Base-by-base conservation (phyloP, 2,797 vertebrate genomes). In the Amblyraja radiata region DNA sequence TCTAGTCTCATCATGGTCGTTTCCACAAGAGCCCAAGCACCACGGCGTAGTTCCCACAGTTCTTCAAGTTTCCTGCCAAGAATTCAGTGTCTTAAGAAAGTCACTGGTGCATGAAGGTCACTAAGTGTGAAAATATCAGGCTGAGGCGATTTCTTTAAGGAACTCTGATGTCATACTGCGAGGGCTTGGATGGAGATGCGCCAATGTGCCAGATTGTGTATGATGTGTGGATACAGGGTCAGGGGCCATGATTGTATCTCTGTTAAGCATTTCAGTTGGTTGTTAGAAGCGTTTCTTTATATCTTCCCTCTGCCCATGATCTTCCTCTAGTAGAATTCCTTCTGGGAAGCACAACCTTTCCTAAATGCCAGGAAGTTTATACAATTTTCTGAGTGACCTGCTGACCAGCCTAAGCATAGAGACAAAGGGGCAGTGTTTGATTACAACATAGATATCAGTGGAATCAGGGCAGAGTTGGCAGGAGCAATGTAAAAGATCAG, bases 1-100 rank as follows among this genome's bases (percentile, higher is more conserved):
- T 46, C 21, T 25, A 11, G 88, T 68, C 68, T 91, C 68, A 46
- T 68, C 93, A 0, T 90, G 93, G 76, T 94, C 94, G 93, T 94
- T 95, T 94, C 95, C 93, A 93, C 54, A 95, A 93, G 94, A 0
- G 94, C 93, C 32, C 92, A 77, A 93, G 68, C 84, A 25, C 94
- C 16, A 0, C 94, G 94, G 95, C 95, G 94, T 94, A 93, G 94
- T 96, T 96, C 96, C 95, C 96, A 96, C 96, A 96, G 95, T 95
- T 95, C 94, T 94, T 93, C 94, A 93, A 94, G 94, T 96, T 96
- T 94, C 95, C 95, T 96, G 96, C 95, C 96, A 96, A 96, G 95
- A 95, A 95, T 95, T 95, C 94, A 94, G 95, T 95, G 95, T 96
- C 96, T 96, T 96, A 95, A 96, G 95, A 95, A 95, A 95, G 93